Conservation (phyloP, 2,888 invertebrate species). For the Coelogynopora nodosa region DNA sequence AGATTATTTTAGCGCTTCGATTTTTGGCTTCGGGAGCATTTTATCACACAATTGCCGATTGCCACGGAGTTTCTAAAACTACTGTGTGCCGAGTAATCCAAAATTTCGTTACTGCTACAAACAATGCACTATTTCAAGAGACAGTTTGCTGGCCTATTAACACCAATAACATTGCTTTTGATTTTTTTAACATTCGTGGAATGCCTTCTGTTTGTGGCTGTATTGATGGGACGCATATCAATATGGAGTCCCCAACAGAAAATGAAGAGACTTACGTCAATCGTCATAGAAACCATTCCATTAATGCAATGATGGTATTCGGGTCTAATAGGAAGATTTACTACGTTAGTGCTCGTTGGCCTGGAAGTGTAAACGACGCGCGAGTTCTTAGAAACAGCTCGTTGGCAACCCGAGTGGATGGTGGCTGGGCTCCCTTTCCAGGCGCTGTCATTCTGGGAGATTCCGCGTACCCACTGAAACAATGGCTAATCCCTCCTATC, state of each 20-base stretch:
- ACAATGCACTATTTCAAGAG: background rate
- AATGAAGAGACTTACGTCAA: no score
- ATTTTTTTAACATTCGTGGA: background rate
- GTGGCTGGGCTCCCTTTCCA: slow-evolving; percentile 41
- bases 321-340: no score
- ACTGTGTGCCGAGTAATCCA: background rate
- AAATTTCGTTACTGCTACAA: background rate
- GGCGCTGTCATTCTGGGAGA: background rate
- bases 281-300: no score
- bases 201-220: no score
- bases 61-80: background rate
- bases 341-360: slow-evolving; percentile 41
- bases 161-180: background rate
- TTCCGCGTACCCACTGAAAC: no score
- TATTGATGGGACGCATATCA: no score
- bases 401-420: background rate
- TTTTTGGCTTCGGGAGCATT: background rate
- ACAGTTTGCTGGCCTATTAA: background rate
- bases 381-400: slow-evolving; percentile 36
- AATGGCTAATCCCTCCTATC: no score
- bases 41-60: background rate
- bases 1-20: background rate
- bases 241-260: no score
- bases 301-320: no score
- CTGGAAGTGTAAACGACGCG: slow-evolving; percentile 41